Base-by-base conservation (phyloP, 2,113 vertebrate genomes). In the Megaceryle torquata region DNA sequence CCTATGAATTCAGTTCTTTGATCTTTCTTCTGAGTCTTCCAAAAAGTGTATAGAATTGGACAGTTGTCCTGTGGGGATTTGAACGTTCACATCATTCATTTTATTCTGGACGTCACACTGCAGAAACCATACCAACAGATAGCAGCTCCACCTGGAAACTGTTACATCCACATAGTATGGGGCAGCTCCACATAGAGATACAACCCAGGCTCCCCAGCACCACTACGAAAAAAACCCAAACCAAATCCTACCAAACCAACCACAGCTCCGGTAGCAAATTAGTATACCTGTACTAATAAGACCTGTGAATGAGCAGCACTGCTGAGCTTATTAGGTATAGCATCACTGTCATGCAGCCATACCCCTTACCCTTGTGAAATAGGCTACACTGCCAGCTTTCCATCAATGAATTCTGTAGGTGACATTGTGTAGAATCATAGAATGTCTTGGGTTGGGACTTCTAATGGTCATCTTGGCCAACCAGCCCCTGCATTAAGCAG, bases 221-320 rank as follows among this genome's bases (percentile, higher is more conserved):
- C 20, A 18, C 33, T 7, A 61, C 10, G 13, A 56, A 51, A 69
- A 33, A 26, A 0, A 0, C 1, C 1, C 1, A 1, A 72, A 74
- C 6, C 19, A 35, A 81, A 67, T 5, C 4, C 3, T 46, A 44
- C 11, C 24, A 80, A 84, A 74, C 11, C 25, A 43, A 84, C 9
- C 20, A 44, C 24, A 54, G 24, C 19, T 35, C 4, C 41, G 7
- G 15, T 31, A 74, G 50, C 50, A 74, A 56, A n/a, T 54, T 6
- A 71, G 11, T 18, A 13, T 77, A 33, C 26, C 54, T 84, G 12
- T 67, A n/a, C 50, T 81, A 39, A 31, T 43, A 63, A 71, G 33
- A 50, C 16, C 35, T 84, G 48, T 64, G 46, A 28, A 24, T 61
- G 24, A 64, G 48, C 35, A 85, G 24, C 43, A 19, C 5, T 64